These are phyloP conservation scores for Parus major DNA, from an alignment of 2,113 vertebrate genomes.

Conservation along the genomic window DNA sequence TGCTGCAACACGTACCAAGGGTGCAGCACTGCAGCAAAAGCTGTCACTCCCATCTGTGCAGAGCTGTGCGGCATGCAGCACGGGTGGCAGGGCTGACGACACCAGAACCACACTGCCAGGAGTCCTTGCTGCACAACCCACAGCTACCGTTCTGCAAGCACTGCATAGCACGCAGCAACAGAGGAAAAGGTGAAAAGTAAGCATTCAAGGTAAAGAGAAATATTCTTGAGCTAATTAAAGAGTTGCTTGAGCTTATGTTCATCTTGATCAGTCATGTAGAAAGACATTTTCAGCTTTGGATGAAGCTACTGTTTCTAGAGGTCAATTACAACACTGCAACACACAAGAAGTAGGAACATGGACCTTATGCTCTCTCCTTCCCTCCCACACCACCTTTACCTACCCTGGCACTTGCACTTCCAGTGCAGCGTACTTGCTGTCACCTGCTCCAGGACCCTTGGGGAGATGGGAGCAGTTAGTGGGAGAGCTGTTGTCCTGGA, in stretches of 20 bases:
- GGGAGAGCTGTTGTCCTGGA: neutral
- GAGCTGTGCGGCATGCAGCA: neutral
- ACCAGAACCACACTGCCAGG: neutral
- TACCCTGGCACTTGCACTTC: too few species aligned
- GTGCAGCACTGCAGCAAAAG: slow-evolving; percentile 69
- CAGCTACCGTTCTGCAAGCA: neutral
- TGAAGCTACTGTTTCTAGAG: neutral
- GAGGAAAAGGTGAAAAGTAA: neutral
- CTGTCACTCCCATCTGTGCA: neutral
- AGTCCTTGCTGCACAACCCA: neutral
- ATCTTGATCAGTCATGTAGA: neutral
- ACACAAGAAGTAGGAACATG: fast-evolving
- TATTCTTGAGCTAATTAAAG: neutral
- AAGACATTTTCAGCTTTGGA: neutral
- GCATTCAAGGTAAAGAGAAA: neutral
- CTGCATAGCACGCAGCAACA: neutral
- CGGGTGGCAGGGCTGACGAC: neutral
- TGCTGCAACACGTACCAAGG: neutral
- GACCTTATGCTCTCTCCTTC: neutral
- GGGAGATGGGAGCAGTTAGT: fast-evolving
- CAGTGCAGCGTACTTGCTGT: fast-evolving
- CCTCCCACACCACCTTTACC: neutral
- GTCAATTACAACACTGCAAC: neutral
- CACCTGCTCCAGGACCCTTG: neutral
- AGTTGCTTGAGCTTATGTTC: neutral